phyloP scores from a whole-genome alignment of 1,140 invertebrate genomes.

The Rhopalosiphum maidis region DNA sequence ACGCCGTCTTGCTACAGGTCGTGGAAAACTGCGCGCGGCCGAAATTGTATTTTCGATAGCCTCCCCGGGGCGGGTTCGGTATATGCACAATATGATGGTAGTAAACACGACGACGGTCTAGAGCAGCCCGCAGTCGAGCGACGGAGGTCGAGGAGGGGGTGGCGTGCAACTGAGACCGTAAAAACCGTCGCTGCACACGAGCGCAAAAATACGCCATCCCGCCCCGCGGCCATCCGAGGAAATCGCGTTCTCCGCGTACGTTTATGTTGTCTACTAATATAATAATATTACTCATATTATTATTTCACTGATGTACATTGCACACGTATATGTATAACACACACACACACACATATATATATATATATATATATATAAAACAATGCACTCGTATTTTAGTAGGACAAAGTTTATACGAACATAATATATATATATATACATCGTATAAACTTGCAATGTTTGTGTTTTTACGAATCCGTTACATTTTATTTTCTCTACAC shows the following conservation, averaged over 20 bases:
- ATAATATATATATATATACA: too few species aligned
- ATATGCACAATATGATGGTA: too few species aligned
- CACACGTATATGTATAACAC: background rate
- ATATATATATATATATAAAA: too few species aligned
- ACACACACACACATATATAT: too few species aligned
- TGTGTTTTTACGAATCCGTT: background rate
- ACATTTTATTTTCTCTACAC: background rate
- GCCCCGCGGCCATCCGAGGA: background rate
- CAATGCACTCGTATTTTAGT: background rate
- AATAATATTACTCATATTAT: background rate
- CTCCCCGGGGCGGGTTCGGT: background rate
- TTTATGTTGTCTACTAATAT: background rate
- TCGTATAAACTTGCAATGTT: background rate
- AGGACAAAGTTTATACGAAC: background rate
- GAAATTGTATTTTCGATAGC: conserved; percentile 15
- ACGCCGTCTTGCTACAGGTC: background rate
- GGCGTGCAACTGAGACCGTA: background rate
- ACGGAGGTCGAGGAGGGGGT: background rate
- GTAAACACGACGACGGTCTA: too few species aligned
- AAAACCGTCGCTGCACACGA: background rate
- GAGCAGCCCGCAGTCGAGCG: too few species aligned
- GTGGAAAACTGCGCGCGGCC: background rate
- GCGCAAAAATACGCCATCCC: background rate
- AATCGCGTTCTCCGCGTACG: background rate
- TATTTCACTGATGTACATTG: background rate